These are phyloP conservation scores for Elymnias hypermnestra DNA, from an alignment of 1,140 invertebrate genomes.

Conservation along the genomic window DNA sequence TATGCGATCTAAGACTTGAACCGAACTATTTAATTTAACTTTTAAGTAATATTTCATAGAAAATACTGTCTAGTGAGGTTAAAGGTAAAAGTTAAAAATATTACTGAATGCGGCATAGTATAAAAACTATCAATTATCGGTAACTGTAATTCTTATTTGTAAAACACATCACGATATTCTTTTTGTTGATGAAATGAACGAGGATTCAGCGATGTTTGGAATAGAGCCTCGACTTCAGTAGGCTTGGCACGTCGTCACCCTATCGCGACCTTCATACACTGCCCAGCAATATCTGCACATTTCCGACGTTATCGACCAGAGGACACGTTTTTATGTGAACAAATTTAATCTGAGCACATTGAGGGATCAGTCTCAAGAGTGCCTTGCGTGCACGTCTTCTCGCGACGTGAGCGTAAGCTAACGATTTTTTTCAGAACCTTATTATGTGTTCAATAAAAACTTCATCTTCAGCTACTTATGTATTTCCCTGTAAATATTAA, in stretches of 20 bases:
- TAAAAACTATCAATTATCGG: too few species aligned
- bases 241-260: conserved; percentile 56
- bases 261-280: conserved; percentile 61
- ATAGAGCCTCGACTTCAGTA: conserved; percentile 39
- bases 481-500: too few species aligned
- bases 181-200: conserved; percentile 22
- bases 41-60: too few species aligned
- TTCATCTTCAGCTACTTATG: too few species aligned
- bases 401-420: conserved; percentile 54
- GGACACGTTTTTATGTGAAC: conserved; percentile 68
- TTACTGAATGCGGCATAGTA: too few species aligned
- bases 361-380: conserved; percentile 69
- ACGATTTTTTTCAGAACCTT: conserved; percentile 64
- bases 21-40: too few species aligned
- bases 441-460: conserved; percentile 51
- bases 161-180: background rate
- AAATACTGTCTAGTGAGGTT: too few species aligned
- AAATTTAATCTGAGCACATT: conserved; percentile 71
- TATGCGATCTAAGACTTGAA: too few species aligned
- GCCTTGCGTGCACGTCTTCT: conserved; percentile 52
- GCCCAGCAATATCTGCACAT: conserved; percentile 66
- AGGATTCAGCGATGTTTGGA: conserved; percentile 31
- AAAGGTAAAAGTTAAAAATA: too few species aligned
- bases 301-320: conserved; percentile 60
- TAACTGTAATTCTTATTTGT: too few species aligned